Percentiles rank a stretch among this genome's conserved stretches.
Conservation (phyloP, 2,888 invertebrate genomes). For the Agriotes lineatus region DNA sequence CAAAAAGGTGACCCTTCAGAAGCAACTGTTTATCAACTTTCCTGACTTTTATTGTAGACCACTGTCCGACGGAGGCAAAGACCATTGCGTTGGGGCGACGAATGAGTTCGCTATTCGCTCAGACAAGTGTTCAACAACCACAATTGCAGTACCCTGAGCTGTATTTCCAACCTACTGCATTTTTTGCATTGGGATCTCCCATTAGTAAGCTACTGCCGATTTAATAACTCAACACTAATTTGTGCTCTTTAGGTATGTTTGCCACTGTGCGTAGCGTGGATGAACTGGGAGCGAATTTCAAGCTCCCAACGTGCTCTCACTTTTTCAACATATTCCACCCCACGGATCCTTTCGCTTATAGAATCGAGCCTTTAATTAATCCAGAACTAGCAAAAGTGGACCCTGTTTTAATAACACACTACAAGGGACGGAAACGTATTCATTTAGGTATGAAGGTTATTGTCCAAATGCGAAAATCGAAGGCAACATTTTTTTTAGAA, state of each 20-base stretch:
- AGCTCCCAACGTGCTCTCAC: constrained; percentile 88
- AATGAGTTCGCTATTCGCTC: background rate
- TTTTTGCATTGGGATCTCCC: constrained; percentile 95
- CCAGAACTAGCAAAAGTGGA: constrained; percentile 78
- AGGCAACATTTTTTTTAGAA: constrained; percentile 90
- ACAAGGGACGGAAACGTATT: constrained; percentile 96
- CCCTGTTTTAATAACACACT: constrained; percentile 93
- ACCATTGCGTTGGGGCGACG: background rate
- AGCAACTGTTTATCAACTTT: too few species aligned
- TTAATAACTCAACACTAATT: too few species aligned
- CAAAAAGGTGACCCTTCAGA: background rate
- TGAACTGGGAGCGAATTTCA: constrained; percentile 83
- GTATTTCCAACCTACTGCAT: constrained; percentile 83
- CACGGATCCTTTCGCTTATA: constrained; percentile 93
- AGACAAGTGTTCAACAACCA: background rate
- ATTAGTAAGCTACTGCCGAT: too few species aligned
- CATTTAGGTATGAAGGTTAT: constrained; percentile 91
- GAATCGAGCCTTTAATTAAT: constrained; percentile 92
- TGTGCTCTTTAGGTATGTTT: too few species aligned
- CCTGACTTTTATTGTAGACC: too few species aligned
- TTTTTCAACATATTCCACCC: constrained; percentile 99
- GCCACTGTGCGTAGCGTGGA: constrained; percentile 93
- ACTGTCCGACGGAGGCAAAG: background rate
- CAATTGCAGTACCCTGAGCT: constrained; percentile 71
- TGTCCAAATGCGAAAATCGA: constrained; percentile 89